phyloP scores from a whole-genome alignment of 2,888 invertebrate species.

The Ormia ochracea region DNA sequence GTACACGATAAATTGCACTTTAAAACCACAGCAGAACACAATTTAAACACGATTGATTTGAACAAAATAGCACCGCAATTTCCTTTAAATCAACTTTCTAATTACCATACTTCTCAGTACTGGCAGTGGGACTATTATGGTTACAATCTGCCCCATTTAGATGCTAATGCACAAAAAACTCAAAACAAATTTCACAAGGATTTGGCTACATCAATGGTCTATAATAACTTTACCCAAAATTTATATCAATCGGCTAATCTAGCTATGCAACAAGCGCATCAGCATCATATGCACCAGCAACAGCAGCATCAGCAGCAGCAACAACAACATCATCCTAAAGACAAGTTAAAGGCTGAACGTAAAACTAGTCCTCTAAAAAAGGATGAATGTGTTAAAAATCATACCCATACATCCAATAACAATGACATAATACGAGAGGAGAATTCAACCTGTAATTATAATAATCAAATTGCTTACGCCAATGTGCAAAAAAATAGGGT shows the following conservation, averaged over 20 bases:
- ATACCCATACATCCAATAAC: constrained; percentile 8
- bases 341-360: constrained; percentile 71
- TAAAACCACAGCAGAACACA: constrained; percentile 68
- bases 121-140: constrained; percentile 82
- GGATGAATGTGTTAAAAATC: constrained; percentile 67
- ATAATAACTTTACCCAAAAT: constrained; percentile 75
- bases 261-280: constrained; percentile 74
- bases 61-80: constrained; percentile 81
- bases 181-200: constrained; percentile 80
- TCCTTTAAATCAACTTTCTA: constrained; percentile 82
- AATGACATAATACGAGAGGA: constrained; percentile 51
- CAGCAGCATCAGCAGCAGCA: constrained; percentile 61
- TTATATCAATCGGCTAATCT: constrained; percentile 74
- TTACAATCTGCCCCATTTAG: constrained; percentile 80
- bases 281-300: constrained; percentile 72
- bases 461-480: constrained; percentile 42
- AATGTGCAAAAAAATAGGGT: constrained; percentile 50
- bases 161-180: constrained; percentile 79
- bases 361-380: constrained; percentile 73
- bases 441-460: constrained; percentile 41
- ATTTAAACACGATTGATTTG: constrained; percentile 76
- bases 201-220: constrained; percentile 76
- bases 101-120: constrained; percentile 82
- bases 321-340: constrained; percentile 68
- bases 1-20: constrained; percentile 69